Base-by-base conservation (phyloP, 1,140 invertebrate species). In the Drosophila gunungcola region DNA sequence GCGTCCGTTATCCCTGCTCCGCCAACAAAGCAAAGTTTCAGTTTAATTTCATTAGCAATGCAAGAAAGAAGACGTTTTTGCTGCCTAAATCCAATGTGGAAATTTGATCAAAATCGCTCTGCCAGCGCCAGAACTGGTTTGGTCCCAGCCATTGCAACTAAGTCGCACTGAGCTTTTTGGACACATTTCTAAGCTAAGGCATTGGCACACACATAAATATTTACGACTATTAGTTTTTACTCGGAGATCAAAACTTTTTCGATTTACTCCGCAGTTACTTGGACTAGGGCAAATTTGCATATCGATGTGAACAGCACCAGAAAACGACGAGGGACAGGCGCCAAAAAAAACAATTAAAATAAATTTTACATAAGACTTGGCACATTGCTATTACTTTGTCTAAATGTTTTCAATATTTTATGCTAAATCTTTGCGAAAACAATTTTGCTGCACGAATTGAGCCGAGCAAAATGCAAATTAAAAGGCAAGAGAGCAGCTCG, bases 141-240 rank as follows among this genome's bases (percentile, higher is more conserved):
- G 41, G 6, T 46, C 57, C 25, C 55, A 52, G 62, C 53, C 53
- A 79, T 70, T 76, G 63, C 51, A 73, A 56, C 82, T 81, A 78
- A 74, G 64, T 48, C 78, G 52, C 42, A 42, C 49, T 64, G 45
- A 86, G 78, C 80, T 49, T 34, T 46, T 79, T 57, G 42, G 57
- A 49, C 60, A 70, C 83, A 86, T 82, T 82, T 78, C 64, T 48
- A 39, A 69, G 82, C 78, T 78, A 80, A 76, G 58, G 62, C 67
- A 82, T 61, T 68, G 36, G 39, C 56, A 69, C 51, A 67, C 79
- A 67, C 84, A 88, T 89, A 89, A 83, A 88, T 83, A 89, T 88
- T 88, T 88, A 88, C 84, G 83, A 88, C 79, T 86, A 88, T 89
- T 89, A 86, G 82, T 86, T 77, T 76, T 60, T 55, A 77, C 78